A percentile compares a stretch with the other conserved stretches of the same genome.
Evolutionary conservation across 2,113 vertebrate genomes (phyloP).

Genomic region (Microcebus murinus): DNA sequence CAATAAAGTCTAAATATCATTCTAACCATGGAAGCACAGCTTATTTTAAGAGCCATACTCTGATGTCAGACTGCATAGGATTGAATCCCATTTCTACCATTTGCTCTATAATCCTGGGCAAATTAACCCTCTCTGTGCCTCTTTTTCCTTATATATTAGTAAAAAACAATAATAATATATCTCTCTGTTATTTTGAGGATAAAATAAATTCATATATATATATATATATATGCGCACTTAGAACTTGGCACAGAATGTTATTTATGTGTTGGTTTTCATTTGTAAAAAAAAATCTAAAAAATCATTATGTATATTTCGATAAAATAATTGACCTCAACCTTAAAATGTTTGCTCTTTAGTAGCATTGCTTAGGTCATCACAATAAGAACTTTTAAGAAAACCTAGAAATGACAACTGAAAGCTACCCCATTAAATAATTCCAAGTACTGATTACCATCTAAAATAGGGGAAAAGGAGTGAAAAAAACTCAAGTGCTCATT

Average conservation of each 20-base stretch:
- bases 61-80: background rate
- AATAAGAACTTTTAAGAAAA: background rate
- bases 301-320: background rate
- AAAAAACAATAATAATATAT: background rate
- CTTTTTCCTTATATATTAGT: background rate
- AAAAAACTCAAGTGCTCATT: background rate
- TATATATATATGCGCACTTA: background rate
- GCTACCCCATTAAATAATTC: background rate
- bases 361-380: background rate
- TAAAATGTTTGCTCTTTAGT: background rate
- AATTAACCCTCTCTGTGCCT: background rate
- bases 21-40: background rate
- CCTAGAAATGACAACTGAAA: background rate
- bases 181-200: background rate
- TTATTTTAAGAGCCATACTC: background rate
- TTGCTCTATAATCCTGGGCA: background rate
- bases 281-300: constrained; percentile 25
- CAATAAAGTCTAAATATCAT: background rate
- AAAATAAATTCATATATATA: background rate
- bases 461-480: background rate
- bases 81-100: background rate
- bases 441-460: background rate
- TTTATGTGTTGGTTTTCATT: constrained; percentile 10
- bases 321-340: constrained; percentile 12
- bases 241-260: background rate